Conservation (phyloP, 2,797 vertebrate species). For the Coregonus sp. region DNA sequence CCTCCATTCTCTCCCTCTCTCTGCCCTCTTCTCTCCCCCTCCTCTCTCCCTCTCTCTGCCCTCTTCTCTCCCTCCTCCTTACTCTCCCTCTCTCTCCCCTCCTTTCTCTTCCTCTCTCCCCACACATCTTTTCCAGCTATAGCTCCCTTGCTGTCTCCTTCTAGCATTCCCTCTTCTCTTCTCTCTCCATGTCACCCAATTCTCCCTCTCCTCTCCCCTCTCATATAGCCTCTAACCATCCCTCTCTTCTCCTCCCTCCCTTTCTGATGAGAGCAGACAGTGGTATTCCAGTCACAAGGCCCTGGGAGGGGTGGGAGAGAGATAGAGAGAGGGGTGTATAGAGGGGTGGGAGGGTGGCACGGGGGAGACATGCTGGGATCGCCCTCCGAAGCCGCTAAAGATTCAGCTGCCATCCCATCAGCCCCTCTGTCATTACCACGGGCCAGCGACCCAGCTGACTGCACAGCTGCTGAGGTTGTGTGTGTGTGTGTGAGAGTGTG, state of each 20-base stretch:
- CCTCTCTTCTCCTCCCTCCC: neutral
- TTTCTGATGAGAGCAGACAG: conserved; percentile 43
- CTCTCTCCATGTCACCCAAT: neutral
- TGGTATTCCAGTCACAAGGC: conserved; percentile 33
- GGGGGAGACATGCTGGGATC: neutral
- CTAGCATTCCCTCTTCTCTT: neutral
- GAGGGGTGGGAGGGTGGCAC: conserved; percentile 31
- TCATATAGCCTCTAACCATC: neutral
- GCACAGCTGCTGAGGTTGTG: conserved; percentile 53
- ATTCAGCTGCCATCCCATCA: conserved; percentile 62
- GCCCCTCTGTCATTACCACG: conserved; percentile 61
- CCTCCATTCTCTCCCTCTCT: neutral
- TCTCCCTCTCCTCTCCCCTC: neutral
- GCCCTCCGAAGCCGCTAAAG: conserved; percentile 48
- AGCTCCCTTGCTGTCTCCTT: neutral
- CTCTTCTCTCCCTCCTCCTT: conserved; percentile 27
- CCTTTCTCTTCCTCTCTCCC: no score
- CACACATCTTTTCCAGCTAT: no score
- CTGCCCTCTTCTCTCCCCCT: neutral
- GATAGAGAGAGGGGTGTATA: neutral
- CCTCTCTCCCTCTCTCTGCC: no score
- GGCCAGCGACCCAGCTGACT: conserved; percentile 53
- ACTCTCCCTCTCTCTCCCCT: neutral
- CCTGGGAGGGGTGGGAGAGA: conserved; percentile 25
- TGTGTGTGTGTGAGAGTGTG: conserved; percentile 23